Conservation (phyloP, 2,888 invertebrate genomes). For the Mylabris sibirica region DNA sequence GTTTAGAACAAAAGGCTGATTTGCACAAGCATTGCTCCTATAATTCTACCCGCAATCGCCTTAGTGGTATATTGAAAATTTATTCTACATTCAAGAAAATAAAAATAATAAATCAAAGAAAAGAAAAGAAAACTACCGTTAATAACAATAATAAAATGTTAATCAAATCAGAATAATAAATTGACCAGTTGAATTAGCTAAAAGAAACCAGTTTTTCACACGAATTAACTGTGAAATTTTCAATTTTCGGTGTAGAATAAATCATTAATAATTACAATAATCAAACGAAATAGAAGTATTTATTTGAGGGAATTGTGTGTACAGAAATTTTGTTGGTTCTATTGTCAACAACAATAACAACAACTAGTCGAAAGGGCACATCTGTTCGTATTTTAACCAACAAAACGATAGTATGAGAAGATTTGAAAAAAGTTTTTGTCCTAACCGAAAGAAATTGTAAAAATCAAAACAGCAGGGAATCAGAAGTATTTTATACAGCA, state of each 20-base stretch:
- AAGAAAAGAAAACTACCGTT: not conserved
- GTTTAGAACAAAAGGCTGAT: too few species aligned
- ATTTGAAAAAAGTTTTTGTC: conserved; percentile 21
- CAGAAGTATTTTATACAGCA: conserved; percentile 15
- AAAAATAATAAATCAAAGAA: not conserved
- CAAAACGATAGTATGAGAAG: conserved; percentile 43
- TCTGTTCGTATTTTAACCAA: conserved; percentile 43
- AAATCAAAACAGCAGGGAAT: conserved; percentile 22
- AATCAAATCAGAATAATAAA: too few species aligned
- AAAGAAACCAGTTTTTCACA: not conserved
- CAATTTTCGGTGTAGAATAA: not conserved
- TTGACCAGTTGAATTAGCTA: not conserved
- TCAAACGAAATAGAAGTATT: not conserved
- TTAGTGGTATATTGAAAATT: not conserved
- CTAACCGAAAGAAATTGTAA: conserved; percentile 1
- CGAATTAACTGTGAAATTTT: conserved; percentile 8
- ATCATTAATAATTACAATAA: not conserved
- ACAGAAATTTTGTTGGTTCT: not conserved
- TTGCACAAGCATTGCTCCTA: not conserved
- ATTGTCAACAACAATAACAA: conserved; percentile 7
- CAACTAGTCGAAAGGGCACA: conserved; percentile 37
- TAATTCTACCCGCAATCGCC: not conserved
- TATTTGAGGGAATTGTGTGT: not conserved
- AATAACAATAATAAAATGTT: conserved; percentile 2
- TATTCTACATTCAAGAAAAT: conserved; percentile 7